phyloP scores from a whole-genome alignment of 2,113 vertebrate genomes.

The Glareola pratincola region DNA sequence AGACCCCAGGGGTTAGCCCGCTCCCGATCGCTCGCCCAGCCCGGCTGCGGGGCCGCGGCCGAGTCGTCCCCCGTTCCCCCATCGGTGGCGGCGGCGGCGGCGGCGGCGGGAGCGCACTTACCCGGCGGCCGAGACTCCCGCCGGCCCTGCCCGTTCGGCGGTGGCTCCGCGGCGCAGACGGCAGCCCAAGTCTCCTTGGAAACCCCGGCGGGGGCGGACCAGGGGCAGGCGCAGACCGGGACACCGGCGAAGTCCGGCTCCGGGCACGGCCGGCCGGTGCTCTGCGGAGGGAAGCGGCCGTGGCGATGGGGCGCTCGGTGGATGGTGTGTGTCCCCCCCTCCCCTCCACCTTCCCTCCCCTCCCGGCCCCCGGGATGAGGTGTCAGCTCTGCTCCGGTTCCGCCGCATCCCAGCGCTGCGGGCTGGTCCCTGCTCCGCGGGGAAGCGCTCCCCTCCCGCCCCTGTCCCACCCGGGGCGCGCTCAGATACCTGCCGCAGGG shows the following conservation, averaged over 20 bases:
- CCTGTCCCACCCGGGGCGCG: neutral
- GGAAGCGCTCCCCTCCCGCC: neutral
- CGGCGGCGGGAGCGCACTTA: conserved; percentile 37
- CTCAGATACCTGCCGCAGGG: neutral
- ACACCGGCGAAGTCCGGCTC: conserved; percentile 77
- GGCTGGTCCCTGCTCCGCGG: neutral
- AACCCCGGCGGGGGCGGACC: conserved; percentile 81
- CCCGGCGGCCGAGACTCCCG: conserved; percentile 65
- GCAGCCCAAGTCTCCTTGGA: conserved; percentile 89
- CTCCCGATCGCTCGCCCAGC: neutral
- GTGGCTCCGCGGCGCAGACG: conserved; percentile 79
- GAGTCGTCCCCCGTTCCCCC: neutral
- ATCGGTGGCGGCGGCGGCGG: neutral
- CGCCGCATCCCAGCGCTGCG: neutral
- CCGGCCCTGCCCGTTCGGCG: conserved; percentile 62
- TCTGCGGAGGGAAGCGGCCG: conserved; percentile 61
- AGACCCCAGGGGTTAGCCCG: neutral
- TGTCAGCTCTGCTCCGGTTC: neutral
- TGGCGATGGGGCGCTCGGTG: neutral
- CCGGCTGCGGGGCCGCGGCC: neutral
- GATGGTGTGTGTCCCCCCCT: neutral
- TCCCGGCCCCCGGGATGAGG: neutral
- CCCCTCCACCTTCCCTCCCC: no score
- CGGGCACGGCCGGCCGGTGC: conserved; percentile 77
- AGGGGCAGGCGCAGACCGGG: conserved; percentile 71